Conservation (phyloP, 1,140 invertebrate species). For the Drosophila navojoa region DNA sequence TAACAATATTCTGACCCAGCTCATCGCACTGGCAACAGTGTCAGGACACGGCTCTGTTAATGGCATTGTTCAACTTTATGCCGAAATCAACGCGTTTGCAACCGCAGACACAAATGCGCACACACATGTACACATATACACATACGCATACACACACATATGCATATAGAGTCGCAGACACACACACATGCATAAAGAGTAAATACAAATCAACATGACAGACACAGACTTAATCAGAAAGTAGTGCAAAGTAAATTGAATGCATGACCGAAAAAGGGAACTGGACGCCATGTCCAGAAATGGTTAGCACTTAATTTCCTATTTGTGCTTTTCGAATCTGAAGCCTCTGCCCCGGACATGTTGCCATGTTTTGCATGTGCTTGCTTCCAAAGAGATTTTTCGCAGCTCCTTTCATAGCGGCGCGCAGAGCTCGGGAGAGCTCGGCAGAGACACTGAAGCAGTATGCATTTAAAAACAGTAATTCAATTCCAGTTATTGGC, state of each 20-base stretch:
- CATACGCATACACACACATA: not conserved
- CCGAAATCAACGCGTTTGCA: conserved; percentile 47
- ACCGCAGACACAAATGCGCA: conserved; percentile 47
- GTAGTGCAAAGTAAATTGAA: conserved; percentile 68
- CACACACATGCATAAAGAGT: conserved; percentile 16
- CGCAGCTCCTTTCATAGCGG: not conserved
- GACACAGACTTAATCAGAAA: conserved; percentile 65
- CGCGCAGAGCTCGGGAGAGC: not conserved
- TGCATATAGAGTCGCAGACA: not conserved
- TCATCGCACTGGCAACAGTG: conserved; percentile 1
- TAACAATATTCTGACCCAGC: conserved; percentile 62
- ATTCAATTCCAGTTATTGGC: conserved; percentile 3
- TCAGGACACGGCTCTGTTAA: conserved; percentile 20
- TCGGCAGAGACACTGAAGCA: not conserved
- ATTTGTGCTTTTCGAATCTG: conserved; percentile 23
- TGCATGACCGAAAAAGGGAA: conserved; percentile 32
- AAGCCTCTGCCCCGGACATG: conserved; percentile 4
- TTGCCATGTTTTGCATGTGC: conserved; percentile 41
- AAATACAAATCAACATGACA: conserved; percentile 71
- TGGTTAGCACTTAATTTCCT: conserved; percentile 72
- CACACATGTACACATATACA: not conserved
- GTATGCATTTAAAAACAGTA: conserved; percentile 2
- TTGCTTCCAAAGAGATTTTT: conserved; percentile 20
- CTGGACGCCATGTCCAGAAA: conserved; percentile 50
- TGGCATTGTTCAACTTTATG: conserved; percentile 61